Conservation (phyloP, 53 echinoderm and acorn worm genomes). For the Paelopatides confundens region DNA sequence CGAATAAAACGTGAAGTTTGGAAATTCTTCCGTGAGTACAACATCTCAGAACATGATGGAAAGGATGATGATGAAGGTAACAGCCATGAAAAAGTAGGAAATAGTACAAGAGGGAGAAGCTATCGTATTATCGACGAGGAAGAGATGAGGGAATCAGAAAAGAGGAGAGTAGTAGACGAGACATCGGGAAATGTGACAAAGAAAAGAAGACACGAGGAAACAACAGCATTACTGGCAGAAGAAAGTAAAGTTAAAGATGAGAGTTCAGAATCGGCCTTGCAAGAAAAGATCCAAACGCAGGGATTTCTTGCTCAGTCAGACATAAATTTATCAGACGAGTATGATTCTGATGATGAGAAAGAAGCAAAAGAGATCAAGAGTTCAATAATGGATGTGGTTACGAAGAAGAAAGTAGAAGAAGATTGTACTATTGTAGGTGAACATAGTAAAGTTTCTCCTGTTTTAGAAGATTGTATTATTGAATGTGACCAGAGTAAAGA, state of each 20-base stretch:
- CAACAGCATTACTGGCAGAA: background rate
- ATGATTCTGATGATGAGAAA: constrained; percentile 26
- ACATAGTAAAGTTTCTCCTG: background rate
- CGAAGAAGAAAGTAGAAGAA: background rate
- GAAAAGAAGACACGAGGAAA: background rate
- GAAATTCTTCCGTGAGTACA: constrained; percentile 2
- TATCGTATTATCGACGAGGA: background rate
- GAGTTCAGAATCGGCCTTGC: too few species aligned
- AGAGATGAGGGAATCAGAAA: constrained; percentile 2
- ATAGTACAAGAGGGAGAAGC: background rate
- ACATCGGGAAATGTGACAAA: background rate
- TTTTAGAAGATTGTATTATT: too few species aligned
- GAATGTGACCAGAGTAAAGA: too few species aligned
- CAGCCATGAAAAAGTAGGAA: background rate
- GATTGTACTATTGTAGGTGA: constrained; percentile 1
- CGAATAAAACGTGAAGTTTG: constrained; percentile 11
- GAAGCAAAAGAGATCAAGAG: background rate
- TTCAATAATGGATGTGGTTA: background rate
- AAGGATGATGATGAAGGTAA: background rate
- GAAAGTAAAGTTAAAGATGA: background rate
- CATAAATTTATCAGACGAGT: constrained; percentile 33
- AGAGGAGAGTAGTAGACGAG: background rate
- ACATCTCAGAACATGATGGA: background rate
- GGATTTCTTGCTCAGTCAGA: constrained; percentile 16
- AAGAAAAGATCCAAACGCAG: background rate